These are phyloP conservation scores for Nebria brevicollis DNA, from an alignment of 2,888 invertebrate species.

Conservation along the genomic window DNA sequence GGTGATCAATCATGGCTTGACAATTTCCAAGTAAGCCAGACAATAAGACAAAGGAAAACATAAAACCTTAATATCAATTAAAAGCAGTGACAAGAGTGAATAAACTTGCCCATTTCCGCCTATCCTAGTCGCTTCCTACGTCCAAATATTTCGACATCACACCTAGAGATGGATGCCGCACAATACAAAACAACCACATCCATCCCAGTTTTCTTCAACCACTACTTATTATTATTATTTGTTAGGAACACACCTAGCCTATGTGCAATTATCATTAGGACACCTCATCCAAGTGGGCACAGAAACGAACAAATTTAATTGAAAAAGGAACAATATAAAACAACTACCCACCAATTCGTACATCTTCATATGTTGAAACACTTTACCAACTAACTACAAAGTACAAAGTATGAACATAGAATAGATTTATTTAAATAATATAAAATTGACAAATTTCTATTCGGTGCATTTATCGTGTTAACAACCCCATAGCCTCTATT, in stretches of 20 bases:
- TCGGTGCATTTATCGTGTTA: not conserved
- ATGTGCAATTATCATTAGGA: not conserved
- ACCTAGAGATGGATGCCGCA: not conserved
- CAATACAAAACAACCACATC: not conserved
- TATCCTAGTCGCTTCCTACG: not conserved
- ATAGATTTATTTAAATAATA: too few species aligned
- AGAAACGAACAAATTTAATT: not conserved
- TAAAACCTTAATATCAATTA: not conserved
- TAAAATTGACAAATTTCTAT: too few species aligned
- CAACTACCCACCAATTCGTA: not conserved
- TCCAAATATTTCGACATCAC: not conserved
- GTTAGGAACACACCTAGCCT: not conserved
- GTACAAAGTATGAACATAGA: too few species aligned
- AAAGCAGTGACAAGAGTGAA: not conserved
- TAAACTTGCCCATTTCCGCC: not conserved
- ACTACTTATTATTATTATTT: not conserved
- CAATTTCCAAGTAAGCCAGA: not conserved
- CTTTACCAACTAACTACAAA: too few species aligned
- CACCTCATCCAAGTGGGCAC: not conserved
- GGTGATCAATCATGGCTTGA: not conserved
- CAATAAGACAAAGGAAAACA: not conserved
- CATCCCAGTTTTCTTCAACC: not conserved
- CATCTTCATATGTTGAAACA: not conserved
- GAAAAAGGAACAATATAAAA: not conserved
- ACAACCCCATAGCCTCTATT: slow-evolving; percentile 20